Evolutionary conservation across 2,113 vertebrate species (phyloP), one percentile per base, ranked within the genome.

Genomic region (Hemiprocne comata): DNA sequence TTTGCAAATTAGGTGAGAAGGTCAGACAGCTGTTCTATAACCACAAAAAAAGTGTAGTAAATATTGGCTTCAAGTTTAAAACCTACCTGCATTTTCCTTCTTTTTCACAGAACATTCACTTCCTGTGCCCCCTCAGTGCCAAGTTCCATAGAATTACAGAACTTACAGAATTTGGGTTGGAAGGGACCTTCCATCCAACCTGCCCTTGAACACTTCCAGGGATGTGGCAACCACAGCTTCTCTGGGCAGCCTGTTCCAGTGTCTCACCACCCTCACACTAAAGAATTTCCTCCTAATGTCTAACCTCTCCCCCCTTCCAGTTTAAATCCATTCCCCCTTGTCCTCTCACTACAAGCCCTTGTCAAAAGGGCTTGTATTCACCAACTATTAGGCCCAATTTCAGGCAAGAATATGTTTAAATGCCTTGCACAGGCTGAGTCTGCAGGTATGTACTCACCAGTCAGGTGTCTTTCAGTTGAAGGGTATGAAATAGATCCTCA

Each of bases 1-100:
- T 91, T 95, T 95, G 91, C 94, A 95, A 95, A 95, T 95, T 94
- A 93, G 93, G 94, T 95, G 95, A 94, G 93, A 74, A 95, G 95
- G 95, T 97, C 94, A 95, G 87, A 91, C 46, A 70, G 90, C 85
- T 90, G 85, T 82, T 67, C 81, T 86, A 58, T 23, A 95, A 91
- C 55, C 54, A 55, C 64, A 91, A 23, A 74, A 64, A 94, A 94
- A 79, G n/a, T 7, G 28, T 13, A 83, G 83, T 25, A 51, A 88
- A 67, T 64, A 44, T 80, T 93, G 53, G 64, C 71, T 95, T 51
- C 78, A 64, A 77, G 74, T 83, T 91, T 76, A 65, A 36, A 40
- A 33, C 54, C 42, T 73, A n/a, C 51, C 62, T 93, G 38, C 51
- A 64, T 76, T 65, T 62, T 0, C 51, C 33, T 71, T n/a, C 36